Evolutionary conservation across 2,113 vertebrate species (phyloP).

Genomic region (Podilymbus podiceps): DNA sequence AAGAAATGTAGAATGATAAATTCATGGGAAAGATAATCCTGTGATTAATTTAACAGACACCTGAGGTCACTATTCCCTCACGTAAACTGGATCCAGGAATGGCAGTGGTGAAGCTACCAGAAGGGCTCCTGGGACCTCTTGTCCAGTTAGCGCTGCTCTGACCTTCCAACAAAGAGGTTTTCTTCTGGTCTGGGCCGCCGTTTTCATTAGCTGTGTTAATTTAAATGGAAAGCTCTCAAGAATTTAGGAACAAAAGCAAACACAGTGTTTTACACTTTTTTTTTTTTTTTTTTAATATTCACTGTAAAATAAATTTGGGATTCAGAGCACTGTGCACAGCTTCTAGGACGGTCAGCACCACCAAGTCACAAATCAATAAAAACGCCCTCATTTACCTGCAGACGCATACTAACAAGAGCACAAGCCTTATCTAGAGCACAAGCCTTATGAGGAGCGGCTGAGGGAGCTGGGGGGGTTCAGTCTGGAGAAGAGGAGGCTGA

Average conservation of each 20-base stretch:
- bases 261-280: accelerated
- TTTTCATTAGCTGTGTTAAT: neutral
- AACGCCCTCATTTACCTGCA: neutral
- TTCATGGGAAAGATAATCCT: neutral
- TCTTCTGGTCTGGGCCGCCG: neutral
- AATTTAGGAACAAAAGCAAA: neutral
- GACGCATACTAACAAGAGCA: neutral
- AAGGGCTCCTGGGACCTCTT: neutral
- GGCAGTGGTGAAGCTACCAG: neutral
- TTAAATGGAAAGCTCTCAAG: neutral
- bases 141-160: neutral
- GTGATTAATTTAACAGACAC: constrained; percentile 29
- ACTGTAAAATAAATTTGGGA: neutral
- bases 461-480: too few species aligned
- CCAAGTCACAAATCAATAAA: neutral
- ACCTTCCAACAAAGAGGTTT: neutral
- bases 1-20: neutral
- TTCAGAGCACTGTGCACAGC: neutral
- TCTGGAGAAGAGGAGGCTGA: too few species aligned
- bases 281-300: neutral
- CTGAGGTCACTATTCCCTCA: constrained; percentile 59
- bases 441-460: too few species aligned
- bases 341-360: neutral
- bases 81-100: neutral
- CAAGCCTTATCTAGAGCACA: too few species aligned